phyloP scores from a whole-genome alignment of 1,140 invertebrate genomes.

The Zaprionus gabonicus region DNA sequence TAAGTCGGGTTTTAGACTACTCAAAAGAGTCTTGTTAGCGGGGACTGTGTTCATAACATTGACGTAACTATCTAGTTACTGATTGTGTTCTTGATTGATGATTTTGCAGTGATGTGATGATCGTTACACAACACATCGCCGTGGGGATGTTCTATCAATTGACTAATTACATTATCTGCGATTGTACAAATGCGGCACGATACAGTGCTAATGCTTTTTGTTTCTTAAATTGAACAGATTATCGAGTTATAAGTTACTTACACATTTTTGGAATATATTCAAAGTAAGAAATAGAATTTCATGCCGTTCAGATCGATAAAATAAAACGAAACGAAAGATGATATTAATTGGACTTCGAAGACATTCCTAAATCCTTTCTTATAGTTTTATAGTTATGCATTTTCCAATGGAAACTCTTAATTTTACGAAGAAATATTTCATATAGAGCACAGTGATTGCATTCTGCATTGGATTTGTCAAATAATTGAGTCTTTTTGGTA shows the following conservation, averaged over 20 bases:
- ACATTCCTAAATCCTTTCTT: background rate
- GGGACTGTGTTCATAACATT: background rate
- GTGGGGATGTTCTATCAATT: slow-evolving; percentile 7
- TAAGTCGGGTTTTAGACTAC: background rate
- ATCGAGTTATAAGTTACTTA: slow-evolving; percentile 65
- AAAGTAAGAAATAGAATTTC: slow-evolving; percentile 70
- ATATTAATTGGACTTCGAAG: slow-evolving; percentile 54
- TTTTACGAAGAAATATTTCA: too few species aligned
- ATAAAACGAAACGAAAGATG: slow-evolving; percentile 50
- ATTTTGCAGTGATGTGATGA: background rate
- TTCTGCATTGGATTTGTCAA: background rate
- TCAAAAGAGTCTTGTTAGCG: background rate
- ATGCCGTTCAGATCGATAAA: slow-evolving; percentile 36
- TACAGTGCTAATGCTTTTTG: slow-evolving; percentile 24
- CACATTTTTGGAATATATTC: slow-evolving; percentile 63
- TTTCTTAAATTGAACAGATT: slow-evolving; percentile 28
- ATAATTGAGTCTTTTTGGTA: background rate
- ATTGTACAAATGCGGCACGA: slow-evolving; percentile 12
- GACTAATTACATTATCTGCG: slow-evolving; percentile 6
- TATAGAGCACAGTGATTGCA: background rate
- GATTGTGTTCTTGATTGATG: background rate
- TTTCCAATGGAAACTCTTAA: too few species aligned
- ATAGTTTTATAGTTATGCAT: background rate
- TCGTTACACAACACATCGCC: slow-evolving; percentile 16
- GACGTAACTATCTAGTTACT: slow-evolving; percentile 2